Evolutionary conservation across 1,140 invertebrate species (phyloP).

Genomic region (Cydia pomonella): DNA sequence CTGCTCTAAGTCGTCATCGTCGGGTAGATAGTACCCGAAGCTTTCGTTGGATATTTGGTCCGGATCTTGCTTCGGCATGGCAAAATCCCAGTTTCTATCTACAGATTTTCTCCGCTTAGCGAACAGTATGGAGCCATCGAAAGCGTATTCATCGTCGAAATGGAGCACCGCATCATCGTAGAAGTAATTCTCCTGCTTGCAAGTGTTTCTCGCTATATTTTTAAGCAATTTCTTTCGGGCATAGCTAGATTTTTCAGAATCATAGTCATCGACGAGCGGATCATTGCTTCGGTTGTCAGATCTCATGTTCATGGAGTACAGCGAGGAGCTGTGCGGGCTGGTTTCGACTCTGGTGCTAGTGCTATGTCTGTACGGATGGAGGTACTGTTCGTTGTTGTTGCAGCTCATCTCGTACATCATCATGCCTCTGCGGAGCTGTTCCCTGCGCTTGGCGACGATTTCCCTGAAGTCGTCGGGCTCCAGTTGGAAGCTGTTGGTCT

Average conservation of each 20-base stretch:
- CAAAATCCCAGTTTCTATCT: slow-evolving; percentile 62
- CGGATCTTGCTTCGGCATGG: slow-evolving; percentile 49
- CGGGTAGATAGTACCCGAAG: slow-evolving; percentile 74
- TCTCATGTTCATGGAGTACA: slow-evolving; percentile 71
- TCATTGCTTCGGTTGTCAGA: slow-evolving; percentile 75
- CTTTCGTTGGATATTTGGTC: slow-evolving; percentile 76
- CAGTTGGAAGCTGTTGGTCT: slow-evolving; percentile 74
- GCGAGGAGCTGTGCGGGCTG: slow-evolving; percentile 68
- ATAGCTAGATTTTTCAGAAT: slow-evolving; percentile 76
- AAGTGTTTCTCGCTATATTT: slow-evolving; percentile 75
- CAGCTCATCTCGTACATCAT: slow-evolving; percentile 57
- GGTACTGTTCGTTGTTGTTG: slow-evolving; percentile 55
- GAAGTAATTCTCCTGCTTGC: slow-evolving; percentile 71
- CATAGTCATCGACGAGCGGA: slow-evolving; percentile 75
- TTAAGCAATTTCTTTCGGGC: slow-evolving; percentile 75
- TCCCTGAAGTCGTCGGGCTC: slow-evolving; percentile 76
- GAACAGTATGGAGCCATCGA: slow-evolving; percentile 76
- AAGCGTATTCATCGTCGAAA: slow-evolving; percentile 76
- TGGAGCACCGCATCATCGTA: slow-evolving; percentile 77
- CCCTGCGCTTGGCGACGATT: slow-evolving; percentile 71
- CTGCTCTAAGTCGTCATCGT: slow-evolving; percentile 69
- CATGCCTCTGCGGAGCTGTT: slow-evolving; percentile 70
- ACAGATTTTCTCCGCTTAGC: slow-evolving; percentile 76
- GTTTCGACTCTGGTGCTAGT: slow-evolving; percentile 49
- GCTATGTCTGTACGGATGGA: slow-evolving; percentile 53